Evolutionary conservation across 2,113 vertebrate species (phyloP).

Genomic region (Poecile atricapillus): DNA sequence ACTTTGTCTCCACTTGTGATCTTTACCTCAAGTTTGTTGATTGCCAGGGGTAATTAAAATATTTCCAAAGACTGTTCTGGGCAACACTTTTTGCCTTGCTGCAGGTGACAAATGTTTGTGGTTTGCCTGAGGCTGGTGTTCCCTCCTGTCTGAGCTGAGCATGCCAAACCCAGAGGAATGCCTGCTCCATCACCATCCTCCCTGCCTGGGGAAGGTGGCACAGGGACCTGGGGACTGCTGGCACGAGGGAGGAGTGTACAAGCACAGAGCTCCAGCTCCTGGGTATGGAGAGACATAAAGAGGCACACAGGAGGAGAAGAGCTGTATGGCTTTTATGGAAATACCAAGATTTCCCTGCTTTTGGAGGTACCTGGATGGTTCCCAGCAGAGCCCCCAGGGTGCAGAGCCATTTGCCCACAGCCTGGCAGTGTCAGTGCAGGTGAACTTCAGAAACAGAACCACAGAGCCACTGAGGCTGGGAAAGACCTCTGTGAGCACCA

Average conservation of each 20-base stretch:
- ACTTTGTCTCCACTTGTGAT: slow-evolving; percentile 26
- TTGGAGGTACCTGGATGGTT: neutral
- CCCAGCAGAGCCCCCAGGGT: neutral
- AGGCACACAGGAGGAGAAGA: neutral
- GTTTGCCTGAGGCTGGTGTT: slow-evolving; percentile 6
- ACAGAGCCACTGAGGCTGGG: neutral
- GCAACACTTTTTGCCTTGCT: slow-evolving; percentile 8
- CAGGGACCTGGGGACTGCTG: neutral
- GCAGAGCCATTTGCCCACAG: neutral
- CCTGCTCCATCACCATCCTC: neutral
- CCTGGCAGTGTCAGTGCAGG: neutral
- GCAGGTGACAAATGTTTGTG: neutral
- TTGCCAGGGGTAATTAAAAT: slow-evolving; percentile 15
- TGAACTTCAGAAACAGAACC: neutral
- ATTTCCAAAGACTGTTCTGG: slow-evolving; percentile 29
- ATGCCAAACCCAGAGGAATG: neutral
- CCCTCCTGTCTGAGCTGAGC: neutral
- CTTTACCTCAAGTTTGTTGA: neutral
- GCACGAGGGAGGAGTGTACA: neutral
- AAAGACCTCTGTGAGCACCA: neutral
- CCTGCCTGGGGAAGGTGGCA: neutral
- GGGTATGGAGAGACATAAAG: neutral
- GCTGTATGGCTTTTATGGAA: neutral
- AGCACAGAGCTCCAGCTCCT: neutral
- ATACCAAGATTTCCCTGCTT: accelerated